These are phyloP conservation scores for Galendromus occidentalis DNA, from an alignment of 1,140 invertebrate genomes.

Conservation along the genomic window DNA sequence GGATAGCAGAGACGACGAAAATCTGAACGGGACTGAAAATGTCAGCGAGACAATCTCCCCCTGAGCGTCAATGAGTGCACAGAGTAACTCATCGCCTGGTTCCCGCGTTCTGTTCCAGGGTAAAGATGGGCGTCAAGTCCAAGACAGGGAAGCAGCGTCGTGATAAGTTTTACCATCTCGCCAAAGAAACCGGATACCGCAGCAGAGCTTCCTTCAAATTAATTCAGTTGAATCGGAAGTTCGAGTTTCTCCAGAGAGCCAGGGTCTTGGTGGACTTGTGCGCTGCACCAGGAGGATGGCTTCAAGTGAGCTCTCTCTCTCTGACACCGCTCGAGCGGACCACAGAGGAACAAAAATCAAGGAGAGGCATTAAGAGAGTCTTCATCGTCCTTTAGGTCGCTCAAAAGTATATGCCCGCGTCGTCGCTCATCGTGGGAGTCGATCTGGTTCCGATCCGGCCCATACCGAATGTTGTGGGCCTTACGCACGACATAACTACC, in stretches of 20 bases:
- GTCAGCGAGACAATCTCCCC: too few relatives aligned
- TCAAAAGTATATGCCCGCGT: constrained; percentile 89
- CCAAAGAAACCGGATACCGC: constrained; percentile 92
- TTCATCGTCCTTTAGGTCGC: constrained; percentile 56
- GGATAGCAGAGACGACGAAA: too few relatives aligned
- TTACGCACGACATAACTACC: constrained; percentile 89
- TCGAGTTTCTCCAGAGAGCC: constrained; percentile 86
- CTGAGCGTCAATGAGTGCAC: too few relatives aligned
- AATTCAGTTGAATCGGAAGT: constrained; percentile 91
- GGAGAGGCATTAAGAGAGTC: not conserved
- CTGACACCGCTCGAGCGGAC: too few relatives aligned
- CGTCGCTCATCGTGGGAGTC: constrained; percentile 79
- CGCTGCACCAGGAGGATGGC: constrained; percentile 98
- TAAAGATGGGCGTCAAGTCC: constrained; percentile 78
- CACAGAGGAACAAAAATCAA: too few relatives aligned
- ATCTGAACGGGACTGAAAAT: too few relatives aligned
- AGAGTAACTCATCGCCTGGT: not conserved
- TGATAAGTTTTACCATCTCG: constrained; percentile 95
- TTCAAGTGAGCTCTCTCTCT: constrained; percentile 42
- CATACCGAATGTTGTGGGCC: constrained; percentile 65
- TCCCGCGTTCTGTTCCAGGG: not conserved
- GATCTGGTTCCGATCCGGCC: constrained; percentile 90
- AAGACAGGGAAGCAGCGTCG: constrained; percentile 94
- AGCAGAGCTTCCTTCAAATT: constrained; percentile 96
- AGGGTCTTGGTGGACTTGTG: constrained; percentile 92